A percentile compares a stretch with the other conserved stretches of the same genome.
These are phyloP conservation scores for Pachyramphus minor DNA, from an alignment of 2,113 vertebrate genomes.

Conservation along the genomic window DNA sequence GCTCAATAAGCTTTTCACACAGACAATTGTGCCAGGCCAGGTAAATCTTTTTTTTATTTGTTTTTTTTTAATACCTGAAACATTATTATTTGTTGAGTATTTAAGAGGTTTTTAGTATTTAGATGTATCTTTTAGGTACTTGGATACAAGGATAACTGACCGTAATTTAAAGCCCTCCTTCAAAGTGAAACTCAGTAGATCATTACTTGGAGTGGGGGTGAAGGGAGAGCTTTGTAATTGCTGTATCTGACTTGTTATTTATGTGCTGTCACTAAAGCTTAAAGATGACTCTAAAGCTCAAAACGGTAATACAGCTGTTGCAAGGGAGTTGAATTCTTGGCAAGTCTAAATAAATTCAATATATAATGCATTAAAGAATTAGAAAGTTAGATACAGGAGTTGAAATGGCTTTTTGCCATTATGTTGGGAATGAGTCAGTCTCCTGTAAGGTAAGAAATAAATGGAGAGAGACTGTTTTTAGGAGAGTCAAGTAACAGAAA, in stretches of 20 bases:
- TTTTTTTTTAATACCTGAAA: not conserved
- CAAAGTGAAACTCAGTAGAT: not conserved
- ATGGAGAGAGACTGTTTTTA: not conserved
- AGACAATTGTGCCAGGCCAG: slow-evolving; percentile 92
- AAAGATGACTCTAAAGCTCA: not conserved
- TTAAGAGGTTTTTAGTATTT: not conserved
- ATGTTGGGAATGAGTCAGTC: not conserved
- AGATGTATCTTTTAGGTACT: not conserved
- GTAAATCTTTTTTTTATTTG: slow-evolving; percentile 64
- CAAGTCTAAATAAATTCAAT: not conserved
- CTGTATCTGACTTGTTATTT: not conserved
- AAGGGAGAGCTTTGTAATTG: not conserved
- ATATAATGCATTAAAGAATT: not conserved
- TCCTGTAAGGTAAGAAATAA: not conserved
- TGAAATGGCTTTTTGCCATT: not conserved
- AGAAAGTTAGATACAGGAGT: not conserved
- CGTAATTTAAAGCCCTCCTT: not conserved
- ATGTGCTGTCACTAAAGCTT: not conserved
- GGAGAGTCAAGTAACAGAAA: not conserved
- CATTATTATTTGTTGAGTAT: not conserved
- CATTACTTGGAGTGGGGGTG: not conserved
- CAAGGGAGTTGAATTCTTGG: not conserved
- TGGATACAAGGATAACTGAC: not conserved
- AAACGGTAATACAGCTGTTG: not conserved
- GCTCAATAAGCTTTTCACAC: slow-evolving; percentile 92